phyloP scores from a whole-genome alignment of 1,140 invertebrate species.

The Manduca sexta region DNA sequence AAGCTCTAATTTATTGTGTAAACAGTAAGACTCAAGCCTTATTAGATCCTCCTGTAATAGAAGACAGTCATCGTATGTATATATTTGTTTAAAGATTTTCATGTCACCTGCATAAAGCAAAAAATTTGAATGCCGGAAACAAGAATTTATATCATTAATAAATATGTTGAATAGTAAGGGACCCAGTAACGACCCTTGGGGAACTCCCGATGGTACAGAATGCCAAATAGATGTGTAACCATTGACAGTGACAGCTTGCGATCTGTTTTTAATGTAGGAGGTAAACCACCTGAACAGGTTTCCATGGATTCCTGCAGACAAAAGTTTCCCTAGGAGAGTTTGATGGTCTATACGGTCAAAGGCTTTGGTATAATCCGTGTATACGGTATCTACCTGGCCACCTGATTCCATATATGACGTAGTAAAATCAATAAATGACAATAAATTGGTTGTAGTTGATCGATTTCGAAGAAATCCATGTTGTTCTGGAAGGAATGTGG shows the following conservation, averaged over 20 bases:
- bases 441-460: constrained; percentile 29
- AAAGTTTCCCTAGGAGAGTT: constrained; percentile 9
- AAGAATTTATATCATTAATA: too few species aligned
- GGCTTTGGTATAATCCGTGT: constrained; percentile 31
- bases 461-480: constrained; percentile 27
- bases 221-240: too few species aligned
- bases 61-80: constrained; percentile 6
- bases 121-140: too few species aligned
- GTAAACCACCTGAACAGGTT: constrained; percentile 23
- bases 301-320: constrained; percentile 9
- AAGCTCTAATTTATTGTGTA: constrained; percentile 11
- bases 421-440: constrained; percentile 16
- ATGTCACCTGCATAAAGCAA: constrained; percentile 24
- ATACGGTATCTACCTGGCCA: constrained; percentile 28
- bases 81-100: constrained; percentile 20
- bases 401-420: constrained; percentile 11
- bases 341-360: too few species aligned
- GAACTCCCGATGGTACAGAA: too few species aligned
- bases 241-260: too few species aligned
- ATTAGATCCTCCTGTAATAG: constrained; percentile 11
- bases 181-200: constrained; percentile 17
- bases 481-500: constrained; percentile 16
- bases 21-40: constrained; percentile 20
- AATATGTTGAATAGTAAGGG: constrained; percentile 19
- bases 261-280: too few species aligned